These are phyloP conservation scores for Xanthia togata DNA, from an alignment of 2,888 invertebrate genomes.

Conservation along the genomic window DNA sequence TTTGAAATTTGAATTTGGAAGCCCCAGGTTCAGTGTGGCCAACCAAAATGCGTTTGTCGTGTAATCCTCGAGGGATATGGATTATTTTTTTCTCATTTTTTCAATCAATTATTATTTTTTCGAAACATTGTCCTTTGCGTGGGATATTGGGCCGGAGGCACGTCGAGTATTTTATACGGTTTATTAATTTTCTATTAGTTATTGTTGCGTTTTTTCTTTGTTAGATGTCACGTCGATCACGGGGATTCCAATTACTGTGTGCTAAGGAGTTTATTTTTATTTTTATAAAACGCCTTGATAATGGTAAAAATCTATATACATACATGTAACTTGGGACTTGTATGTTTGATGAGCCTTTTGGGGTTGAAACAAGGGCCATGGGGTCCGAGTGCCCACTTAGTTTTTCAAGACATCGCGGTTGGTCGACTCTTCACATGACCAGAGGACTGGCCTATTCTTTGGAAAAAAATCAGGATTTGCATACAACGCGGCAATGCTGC, in stretches of 20 bases:
- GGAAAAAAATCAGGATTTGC: no score
- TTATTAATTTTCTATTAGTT: constrained; percentile 84
- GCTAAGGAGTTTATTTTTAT: neutral
- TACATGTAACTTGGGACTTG: no score
- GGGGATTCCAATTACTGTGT: constrained; percentile 35
- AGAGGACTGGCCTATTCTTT: no score
- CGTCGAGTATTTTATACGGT: constrained; percentile 76
- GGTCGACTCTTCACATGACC: no score
- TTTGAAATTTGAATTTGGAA: constrained; percentile 82
- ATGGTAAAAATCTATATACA: neutral
- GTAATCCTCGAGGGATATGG: constrained; percentile 88
- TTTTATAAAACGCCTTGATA: neutral
- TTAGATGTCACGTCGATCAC: constrained; percentile 52
- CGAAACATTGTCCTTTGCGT: constrained; percentile 79
- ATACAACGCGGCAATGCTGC: no score
- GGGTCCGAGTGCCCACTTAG: no score
- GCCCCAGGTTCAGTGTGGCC: constrained; percentile 86
- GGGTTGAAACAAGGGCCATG: no score
- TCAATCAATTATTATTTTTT: constrained; percentile 84
- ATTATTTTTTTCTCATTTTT: constrained; percentile 81
- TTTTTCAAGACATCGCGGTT: no score
- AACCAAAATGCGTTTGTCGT: constrained; percentile 89
- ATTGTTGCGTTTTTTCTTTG: constrained; percentile 72
- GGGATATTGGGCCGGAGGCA: constrained; percentile 79
- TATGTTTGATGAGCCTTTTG: no score